phyloP scores from a whole-genome alignment of 2,888 invertebrate species.

The Omphaloscelis lunosa region DNA sequence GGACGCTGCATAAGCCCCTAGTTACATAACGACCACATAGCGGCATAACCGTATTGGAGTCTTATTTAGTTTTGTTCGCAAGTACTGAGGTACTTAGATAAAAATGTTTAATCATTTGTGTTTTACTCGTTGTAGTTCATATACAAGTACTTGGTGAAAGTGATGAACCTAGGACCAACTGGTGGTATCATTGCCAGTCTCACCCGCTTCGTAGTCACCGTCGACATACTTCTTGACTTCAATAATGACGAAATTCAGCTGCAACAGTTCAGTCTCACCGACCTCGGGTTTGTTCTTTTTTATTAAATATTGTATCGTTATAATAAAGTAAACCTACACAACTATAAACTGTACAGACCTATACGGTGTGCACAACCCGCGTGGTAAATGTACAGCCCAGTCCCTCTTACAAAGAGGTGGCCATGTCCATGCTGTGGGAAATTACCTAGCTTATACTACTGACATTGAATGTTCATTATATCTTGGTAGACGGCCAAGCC shows the following conservation, averaged over 20 bases:
- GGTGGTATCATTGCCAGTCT: conserved; percentile 88
- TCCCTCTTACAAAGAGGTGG: neutral
- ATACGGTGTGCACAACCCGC: neutral
- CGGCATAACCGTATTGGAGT: no score
- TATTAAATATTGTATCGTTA: conserved; percentile 1
- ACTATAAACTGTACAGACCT: neutral
- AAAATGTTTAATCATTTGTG: neutral
- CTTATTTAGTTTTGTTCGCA: no score
- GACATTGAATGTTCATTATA: neutral
- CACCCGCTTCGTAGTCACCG: conserved; percentile 78
- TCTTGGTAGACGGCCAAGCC: neutral
- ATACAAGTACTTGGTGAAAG: conserved; percentile 87
- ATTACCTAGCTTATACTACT: neutral
- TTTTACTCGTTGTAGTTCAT: conserved; percentile 83
- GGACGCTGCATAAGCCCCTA: no score
- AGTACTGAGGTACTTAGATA: no score
- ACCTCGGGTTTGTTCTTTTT: conserved; percentile 79
- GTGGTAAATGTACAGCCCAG: neutral
- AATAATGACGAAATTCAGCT: conserved; percentile 88
- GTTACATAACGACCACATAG: no score
- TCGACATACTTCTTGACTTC: conserved; percentile 86
- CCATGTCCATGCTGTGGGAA: neutral
- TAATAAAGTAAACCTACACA: neutral
- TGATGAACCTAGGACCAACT: conserved; percentile 89
- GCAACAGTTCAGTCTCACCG: conserved; percentile 84